These are phyloP conservation scores for Mirounga angustirostris DNA, from an alignment of 2,113 vertebrate genomes.

Conservation along the genomic window DNA sequence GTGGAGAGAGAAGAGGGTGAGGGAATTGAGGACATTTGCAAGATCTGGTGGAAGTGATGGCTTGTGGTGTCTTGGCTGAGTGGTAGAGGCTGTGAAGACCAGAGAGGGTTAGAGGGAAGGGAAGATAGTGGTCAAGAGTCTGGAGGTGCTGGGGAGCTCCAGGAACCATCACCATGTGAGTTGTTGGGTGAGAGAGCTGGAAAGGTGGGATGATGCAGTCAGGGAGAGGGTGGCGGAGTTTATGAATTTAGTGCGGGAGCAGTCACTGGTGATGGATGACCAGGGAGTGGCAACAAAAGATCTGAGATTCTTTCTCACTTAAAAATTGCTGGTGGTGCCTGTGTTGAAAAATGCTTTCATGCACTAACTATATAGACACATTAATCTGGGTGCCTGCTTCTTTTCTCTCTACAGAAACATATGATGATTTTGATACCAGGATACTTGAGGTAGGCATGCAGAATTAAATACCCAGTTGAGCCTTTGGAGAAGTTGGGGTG, in stretches of 20 bases:
- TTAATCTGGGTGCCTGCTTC: constrained; percentile 18
- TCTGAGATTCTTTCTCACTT: background rate
- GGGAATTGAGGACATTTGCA: background rate
- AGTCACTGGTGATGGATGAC: background rate
- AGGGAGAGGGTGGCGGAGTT: background rate
- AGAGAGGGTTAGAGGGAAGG: background rate
- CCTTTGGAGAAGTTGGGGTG: background rate
- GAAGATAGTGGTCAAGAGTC: background rate
- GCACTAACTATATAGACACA: background rate
- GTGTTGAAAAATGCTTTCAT: background rate
- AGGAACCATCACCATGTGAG: background rate
- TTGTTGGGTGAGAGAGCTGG: background rate
- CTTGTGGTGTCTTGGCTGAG: background rate
- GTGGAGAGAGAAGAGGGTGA: background rate
- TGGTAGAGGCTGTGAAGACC: background rate
- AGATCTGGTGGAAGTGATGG: background rate
- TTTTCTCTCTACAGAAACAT: constrained; percentile 92
- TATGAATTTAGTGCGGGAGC: background rate
- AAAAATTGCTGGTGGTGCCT: background rate
- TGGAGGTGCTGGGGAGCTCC: background rate
- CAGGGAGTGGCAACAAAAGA: background rate
- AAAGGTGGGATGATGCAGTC: too few relatives aligned
- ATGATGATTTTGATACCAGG: constrained; percentile 93
- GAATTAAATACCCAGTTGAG: background rate
- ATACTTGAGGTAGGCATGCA: constrained; percentile 94